Evolutionary conservation across 1,140 invertebrate genomes (phyloP).

Genomic region (Caenorhabditis inopinata): DNA sequence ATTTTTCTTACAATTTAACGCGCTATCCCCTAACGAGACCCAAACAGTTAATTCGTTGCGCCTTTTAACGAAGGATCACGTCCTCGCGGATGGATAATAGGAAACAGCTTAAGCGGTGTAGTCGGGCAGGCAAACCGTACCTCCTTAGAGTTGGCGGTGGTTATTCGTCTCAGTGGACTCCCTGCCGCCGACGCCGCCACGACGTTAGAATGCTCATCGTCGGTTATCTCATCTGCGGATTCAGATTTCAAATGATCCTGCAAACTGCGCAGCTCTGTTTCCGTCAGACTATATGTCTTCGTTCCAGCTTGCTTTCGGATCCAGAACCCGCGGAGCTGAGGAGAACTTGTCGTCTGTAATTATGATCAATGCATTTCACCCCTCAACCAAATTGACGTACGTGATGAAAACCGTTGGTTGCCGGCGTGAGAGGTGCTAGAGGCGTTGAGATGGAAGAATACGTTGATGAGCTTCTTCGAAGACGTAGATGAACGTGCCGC

Average conservation of each 20-base stretch:
- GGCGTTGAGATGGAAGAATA: background rate
- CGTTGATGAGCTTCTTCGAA: slow-evolving; percentile 4
- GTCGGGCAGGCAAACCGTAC: too few species aligned
- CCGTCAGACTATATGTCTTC: background rate
- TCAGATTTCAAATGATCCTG: background rate
- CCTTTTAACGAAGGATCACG: too few species aligned
- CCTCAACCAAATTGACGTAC: background rate
- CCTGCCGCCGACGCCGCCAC: background rate
- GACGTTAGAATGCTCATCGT: background rate
- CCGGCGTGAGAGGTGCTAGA: background rate
- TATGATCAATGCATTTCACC: too few species aligned
- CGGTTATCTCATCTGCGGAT: background rate
- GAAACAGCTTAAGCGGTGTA: too few species aligned
- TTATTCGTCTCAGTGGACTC: too few species aligned
- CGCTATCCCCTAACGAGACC: too few species aligned
- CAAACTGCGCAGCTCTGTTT: slow-evolving; percentile 1
- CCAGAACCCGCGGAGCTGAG: slow-evolving; percentile 4
- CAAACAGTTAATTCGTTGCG: too few species aligned
- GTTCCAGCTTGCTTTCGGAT: slow-evolving; percentile 3
- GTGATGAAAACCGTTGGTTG: slow-evolving; percentile 8
- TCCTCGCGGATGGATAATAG: too few species aligned
- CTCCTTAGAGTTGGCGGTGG: background rate
- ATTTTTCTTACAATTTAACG: too few species aligned
- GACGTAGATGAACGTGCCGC: slow-evolving; percentile 16
- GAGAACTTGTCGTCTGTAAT: slow-evolving; percentile 11